Conservation (phyloP, 2,797 vertebrate genomes). For the Acanthurus leucopareius region DNA sequence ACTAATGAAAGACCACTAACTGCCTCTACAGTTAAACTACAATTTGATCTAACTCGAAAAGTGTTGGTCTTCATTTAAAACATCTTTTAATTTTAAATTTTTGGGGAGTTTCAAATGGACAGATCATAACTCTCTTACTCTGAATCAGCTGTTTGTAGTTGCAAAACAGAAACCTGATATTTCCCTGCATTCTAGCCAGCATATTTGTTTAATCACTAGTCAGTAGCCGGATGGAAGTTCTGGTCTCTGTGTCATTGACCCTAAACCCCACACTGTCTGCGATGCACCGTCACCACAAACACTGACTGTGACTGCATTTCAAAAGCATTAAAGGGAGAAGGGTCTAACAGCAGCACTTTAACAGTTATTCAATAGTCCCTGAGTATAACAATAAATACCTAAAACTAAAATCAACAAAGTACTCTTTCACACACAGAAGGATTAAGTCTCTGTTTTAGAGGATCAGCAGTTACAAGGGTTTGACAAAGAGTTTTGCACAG, state of each 20-base stretch:
- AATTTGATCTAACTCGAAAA: not conserved
- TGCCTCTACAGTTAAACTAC: not conserved
- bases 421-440: not conserved
- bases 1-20: too few species aligned
- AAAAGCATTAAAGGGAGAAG: not conserved
- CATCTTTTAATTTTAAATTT: too few species aligned
- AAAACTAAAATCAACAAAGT: not conserved
- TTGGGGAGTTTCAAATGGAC: too few species aligned
- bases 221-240: not conserved
- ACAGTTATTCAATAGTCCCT: not conserved
- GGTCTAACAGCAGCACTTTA: not conserved
- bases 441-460: not conserved
- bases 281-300: not conserved
- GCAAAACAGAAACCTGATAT: conserved; percentile 3
- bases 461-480: not conserved
- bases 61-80: too few species aligned
- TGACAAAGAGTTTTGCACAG: not conserved
- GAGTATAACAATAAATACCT: not conserved
- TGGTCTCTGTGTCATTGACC: conserved; percentile 15
- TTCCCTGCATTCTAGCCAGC: not conserved
- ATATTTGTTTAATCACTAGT: conserved; percentile 27
- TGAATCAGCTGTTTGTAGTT: not conserved
- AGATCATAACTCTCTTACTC: not conserved
- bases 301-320: not conserved
- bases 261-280: conserved; percentile 2